phyloP scores from a whole-genome alignment of 1,140 invertebrate genomes.

The Scylla paramamosain region DNA sequence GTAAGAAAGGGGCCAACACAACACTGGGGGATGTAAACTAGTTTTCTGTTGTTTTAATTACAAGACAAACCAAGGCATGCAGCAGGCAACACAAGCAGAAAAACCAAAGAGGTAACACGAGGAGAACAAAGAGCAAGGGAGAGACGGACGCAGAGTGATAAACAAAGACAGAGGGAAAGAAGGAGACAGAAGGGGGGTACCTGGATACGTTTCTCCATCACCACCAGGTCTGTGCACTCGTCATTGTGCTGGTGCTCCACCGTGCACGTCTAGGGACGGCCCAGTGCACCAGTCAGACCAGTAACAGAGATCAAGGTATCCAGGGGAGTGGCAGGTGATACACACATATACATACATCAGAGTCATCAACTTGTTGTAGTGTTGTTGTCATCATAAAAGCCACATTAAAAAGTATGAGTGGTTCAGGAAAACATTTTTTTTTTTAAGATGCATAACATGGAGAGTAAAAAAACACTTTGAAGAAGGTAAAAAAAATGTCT shows the following conservation, averaged over 20 bases:
- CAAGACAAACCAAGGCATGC: conserved; percentile 9
- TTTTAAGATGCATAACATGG: neutral
- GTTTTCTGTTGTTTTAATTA: neutral
- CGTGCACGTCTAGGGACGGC: conserved; percentile 87
- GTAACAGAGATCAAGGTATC: conserved; percentile 61
- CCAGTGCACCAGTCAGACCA: conserved; percentile 62
- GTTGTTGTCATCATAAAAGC: neutral
- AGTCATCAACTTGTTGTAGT: neutral
- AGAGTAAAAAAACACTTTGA: neutral
- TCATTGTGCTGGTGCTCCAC: conserved; percentile 95
- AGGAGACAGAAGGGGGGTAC: conserved; percentile 79
- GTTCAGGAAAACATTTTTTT: neutral
- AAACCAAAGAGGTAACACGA: neutral
- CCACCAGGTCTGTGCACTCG: conserved; percentile 95
- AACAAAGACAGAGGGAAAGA: neutral
- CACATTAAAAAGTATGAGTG: neutral
- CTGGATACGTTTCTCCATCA: conserved; percentile 95
- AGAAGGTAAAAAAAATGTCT: neutral
- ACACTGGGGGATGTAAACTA: neutral
- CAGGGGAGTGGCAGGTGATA: conserved; percentile 62
- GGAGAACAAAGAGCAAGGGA: neutral
- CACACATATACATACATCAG: conserved; percentile 5
- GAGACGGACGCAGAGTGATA: neutral
- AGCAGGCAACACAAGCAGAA: neutral
- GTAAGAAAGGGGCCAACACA: neutral